Evolutionary conservation across 2,113 vertebrate genomes (phyloP), one percentile per base, ranked within the genome.

Genomic region (Sebastes fasciatus): DNA sequence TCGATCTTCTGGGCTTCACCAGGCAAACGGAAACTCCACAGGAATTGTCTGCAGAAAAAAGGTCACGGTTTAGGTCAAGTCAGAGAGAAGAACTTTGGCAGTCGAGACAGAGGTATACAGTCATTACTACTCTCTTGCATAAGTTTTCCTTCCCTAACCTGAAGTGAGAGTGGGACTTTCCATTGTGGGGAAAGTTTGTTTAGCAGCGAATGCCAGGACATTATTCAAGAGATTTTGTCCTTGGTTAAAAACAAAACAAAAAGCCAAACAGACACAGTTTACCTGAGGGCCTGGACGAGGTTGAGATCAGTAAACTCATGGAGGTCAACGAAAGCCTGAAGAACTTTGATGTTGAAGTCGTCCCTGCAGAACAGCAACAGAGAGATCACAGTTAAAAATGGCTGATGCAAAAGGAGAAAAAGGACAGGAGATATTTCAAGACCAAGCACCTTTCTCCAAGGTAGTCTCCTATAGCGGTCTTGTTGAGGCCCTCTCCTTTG

Each of bases 281-380:
- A 97, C 97, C 97, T 95, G 83, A 98, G 97, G 6, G 97, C 97
- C 89, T 98, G 97, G 13, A 98, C 97, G n/a, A 98, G 91, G 83
- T 98, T 98, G 77, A 98, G 96, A 92, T 98, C 97, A 0, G 97
- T 98, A 92, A 98, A 98, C 92, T 98, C 97, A 0, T 98, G 97
- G 69, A 98, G 96, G 89, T 98, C 97, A 62, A 98, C 97, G 48
- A 98, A 98, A 43, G 97, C 96, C 77, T 98, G 97, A 73, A 98
- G 96, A 60, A 98, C 97, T 14, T 96, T 96, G 80, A 98, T 94
- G 88, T 98, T 98, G 77, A 98, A 96, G 69, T 98, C 97, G 55
- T 98, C 97, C 92, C 97, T 98, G 82, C 42, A 88, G 61, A 10
- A 65, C 17, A 70, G 48, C 3, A 55, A 43, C 17, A 88, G 46